Percentiles rank a stretch among this genome's conserved stretches.
Evolutionary conservation across 2,888 invertebrate species (phyloP).

Genomic region (Trichopoda pennipes): DNA sequence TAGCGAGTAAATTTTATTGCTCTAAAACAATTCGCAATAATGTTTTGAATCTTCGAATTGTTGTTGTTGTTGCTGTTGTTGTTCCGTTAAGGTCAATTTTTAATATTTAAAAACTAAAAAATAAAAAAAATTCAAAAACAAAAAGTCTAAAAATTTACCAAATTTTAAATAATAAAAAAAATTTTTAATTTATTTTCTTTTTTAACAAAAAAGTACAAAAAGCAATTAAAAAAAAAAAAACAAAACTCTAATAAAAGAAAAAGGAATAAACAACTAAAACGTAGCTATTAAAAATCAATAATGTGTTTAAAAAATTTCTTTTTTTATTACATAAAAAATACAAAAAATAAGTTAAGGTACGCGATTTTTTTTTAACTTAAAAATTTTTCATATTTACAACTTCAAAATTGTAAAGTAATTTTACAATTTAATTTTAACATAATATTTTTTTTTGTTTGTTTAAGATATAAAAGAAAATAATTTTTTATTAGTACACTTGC

Average conservation of each 20-base stretch:
- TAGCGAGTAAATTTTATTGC: too few relatives aligned
- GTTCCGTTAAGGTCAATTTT: neutral
- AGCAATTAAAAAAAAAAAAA: neutral
- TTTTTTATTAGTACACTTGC: slow-evolving; percentile 81
- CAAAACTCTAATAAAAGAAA: slow-evolving; percentile 40
- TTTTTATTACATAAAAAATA: slow-evolving; percentile 28
- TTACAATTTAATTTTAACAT: slow-evolving; percentile 55
- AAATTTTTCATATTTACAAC: slow-evolving; percentile 60
- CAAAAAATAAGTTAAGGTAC: slow-evolving; percentile 53
- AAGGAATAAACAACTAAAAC: slow-evolving; percentile 63
- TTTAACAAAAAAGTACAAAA: slow-evolving; percentile 23
- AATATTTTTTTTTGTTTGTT: slow-evolving; percentile 55
- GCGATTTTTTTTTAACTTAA: slow-evolving; percentile 42
- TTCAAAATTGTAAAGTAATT: slow-evolving; percentile 66
- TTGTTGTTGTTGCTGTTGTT: too few relatives aligned
- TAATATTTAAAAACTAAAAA: too few relatives aligned
- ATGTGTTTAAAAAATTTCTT: slow-evolving; percentile 48
- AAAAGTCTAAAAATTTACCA: slow-evolving; percentile 7
- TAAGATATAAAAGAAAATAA: slow-evolving; percentile 35
- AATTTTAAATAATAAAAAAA: too few relatives aligned
- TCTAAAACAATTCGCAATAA: too few relatives aligned
- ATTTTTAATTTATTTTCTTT: neutral
- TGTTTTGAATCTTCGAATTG: too few relatives aligned
- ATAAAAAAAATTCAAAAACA: neutral
- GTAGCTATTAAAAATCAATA: slow-evolving; percentile 53